phyloP scores from a whole-genome alignment of 2,888 invertebrate genomes.

The Epinotia bilunana region DNA sequence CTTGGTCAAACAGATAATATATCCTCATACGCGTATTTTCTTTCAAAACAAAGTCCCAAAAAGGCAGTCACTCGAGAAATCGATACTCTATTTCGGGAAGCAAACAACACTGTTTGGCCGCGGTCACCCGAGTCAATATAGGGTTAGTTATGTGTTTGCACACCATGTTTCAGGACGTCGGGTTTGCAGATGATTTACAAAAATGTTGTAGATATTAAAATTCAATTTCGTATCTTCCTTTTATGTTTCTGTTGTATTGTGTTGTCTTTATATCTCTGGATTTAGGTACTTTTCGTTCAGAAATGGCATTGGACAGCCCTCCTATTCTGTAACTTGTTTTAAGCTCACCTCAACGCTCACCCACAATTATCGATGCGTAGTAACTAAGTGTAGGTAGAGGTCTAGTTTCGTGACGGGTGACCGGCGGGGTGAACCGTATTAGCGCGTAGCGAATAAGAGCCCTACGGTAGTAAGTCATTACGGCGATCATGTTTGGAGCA shows the following conservation, averaged over 20 bases:
- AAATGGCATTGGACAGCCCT: no score
- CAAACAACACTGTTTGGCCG: conserved; percentile 17
- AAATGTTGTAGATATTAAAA: not conserved
- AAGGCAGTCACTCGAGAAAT: conserved; percentile 34
- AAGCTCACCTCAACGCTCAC: no score
- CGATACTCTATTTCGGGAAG: conserved; percentile 29
- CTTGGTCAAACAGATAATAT: conserved; percentile 15
- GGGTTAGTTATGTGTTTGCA: conserved; percentile 36
- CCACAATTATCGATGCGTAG: no score
- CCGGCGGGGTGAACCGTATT: no score
- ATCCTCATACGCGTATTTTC: conserved; percentile 20
- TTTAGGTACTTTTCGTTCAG: no score
- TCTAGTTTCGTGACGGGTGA: no score
- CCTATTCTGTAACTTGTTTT: no score
- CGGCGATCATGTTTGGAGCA: no score
- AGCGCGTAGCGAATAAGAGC: no score
- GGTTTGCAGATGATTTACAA: not conserved
- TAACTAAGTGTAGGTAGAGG: no score
- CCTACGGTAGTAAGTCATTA: no score
- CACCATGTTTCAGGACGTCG: not conserved
- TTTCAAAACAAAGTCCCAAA: conserved; percentile 11
- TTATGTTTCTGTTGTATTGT: not conserved
- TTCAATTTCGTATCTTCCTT: not conserved
- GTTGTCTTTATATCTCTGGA: not conserved
- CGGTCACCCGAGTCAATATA: conserved; percentile 23